These are phyloP conservation scores for Eudorcas thomsonii DNA, from an alignment of 2,113 vertebrate genomes.

Conservation along the genomic window DNA sequence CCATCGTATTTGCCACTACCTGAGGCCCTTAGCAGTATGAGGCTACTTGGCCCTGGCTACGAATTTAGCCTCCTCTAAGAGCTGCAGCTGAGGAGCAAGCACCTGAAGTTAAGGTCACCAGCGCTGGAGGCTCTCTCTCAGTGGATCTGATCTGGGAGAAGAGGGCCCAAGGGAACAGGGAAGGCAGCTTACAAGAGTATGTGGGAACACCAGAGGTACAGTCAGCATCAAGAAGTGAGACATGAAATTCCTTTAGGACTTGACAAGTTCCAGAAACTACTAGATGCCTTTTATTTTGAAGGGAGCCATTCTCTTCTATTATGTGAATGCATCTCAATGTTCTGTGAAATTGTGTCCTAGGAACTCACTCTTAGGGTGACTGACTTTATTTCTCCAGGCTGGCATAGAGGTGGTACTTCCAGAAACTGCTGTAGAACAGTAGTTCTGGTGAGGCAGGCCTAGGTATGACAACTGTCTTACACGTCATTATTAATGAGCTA, in stretches of 20 bases:
- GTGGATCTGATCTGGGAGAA: background rate
- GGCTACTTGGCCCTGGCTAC: background rate
- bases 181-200: background rate
- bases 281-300: background rate
- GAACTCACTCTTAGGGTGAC: background rate
- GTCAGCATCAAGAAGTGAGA: background rate
- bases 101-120: background rate
- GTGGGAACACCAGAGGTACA: background rate
- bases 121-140: background rate
- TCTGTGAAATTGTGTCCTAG: background rate
- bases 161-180: background rate
- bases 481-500: background rate
- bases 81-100: background rate
- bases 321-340: background rate
- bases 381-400: background rate
- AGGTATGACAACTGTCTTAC: background rate
- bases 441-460: background rate
- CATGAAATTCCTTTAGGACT: background rate
- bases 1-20: background rate
- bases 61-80: background rate
- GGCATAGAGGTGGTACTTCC: background rate
- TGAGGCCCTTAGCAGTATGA: background rate
- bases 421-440: background rate
- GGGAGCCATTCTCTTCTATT: background rate
- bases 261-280: background rate